Evolutionary conservation across 2,797 vertebrate genomes (phyloP).

Genomic region (Hemitrygon akajei): DNA sequence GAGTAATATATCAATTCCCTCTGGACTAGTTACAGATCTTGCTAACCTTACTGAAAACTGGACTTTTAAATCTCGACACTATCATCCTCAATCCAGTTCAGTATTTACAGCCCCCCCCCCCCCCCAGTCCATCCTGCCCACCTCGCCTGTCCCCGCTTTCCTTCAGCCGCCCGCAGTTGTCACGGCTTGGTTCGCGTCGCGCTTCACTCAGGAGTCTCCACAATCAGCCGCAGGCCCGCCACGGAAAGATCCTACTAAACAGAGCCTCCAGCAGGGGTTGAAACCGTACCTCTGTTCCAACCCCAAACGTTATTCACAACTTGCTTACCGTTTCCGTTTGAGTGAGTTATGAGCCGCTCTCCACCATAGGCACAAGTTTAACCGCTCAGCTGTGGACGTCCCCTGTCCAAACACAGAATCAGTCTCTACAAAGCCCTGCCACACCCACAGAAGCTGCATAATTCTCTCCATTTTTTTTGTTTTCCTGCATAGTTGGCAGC

Average conservation of each 20-base stretch:
- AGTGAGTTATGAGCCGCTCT: too few relatives aligned
- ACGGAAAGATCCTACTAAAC: background rate
- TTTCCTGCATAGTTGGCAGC: background rate
- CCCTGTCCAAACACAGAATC: background rate
- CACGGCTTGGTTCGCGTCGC: too few relatives aligned
- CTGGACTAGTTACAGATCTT: background rate
- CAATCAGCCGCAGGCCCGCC: background rate
- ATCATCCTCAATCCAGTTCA: background rate
- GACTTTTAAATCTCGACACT: background rate
- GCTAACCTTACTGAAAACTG: background rate
- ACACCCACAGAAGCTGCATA: too few relatives aligned
- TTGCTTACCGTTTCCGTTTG: background rate
- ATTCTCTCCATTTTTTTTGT: too few relatives aligned
- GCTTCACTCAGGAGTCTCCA: background rate
- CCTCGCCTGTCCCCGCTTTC: background rate
- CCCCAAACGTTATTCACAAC: background rate
- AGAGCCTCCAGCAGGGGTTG: background rate
- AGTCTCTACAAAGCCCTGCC: background rate
- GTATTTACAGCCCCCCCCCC: background rate
- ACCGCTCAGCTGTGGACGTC: too few relatives aligned
- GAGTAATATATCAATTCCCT: background rate
- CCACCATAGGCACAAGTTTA: too few relatives aligned
- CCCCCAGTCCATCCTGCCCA: background rate
- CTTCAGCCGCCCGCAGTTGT: background rate
- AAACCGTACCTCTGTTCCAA: background rate